A percentile compares a stretch with the other conserved stretches of the same genome.
These are phyloP conservation scores for Tenebrio molitor DNA, from an alignment of 1,140 invertebrate species.

Conservation along the genomic window DNA sequence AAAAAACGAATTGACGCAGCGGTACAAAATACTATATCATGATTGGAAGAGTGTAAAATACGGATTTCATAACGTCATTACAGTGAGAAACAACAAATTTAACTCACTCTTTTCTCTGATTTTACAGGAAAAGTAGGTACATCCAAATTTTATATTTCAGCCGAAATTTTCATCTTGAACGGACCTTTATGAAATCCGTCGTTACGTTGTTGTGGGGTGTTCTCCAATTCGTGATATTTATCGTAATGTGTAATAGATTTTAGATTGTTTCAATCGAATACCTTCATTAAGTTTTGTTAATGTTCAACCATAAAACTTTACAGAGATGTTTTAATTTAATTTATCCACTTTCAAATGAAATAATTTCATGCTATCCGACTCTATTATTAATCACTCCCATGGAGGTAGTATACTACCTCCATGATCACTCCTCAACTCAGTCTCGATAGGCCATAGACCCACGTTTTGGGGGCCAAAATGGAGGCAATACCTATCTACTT, in stretches of 20 bases:
- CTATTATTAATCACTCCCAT: too few relatives aligned
- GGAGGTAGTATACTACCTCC: too few relatives aligned
- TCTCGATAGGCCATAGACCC: too few relatives aligned
- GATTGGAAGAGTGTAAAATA: constrained; percentile 48
- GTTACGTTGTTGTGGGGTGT: constrained; percentile 59
- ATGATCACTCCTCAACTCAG: too few relatives aligned
- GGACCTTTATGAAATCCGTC: constrained; percentile 58
- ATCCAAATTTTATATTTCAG: constrained; percentile 10
- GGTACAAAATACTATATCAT: constrained; percentile 52
- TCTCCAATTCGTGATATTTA: constrained; percentile 66
- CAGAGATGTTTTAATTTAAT: constrained; percentile 66
- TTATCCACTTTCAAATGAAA: constrained; percentile 63
- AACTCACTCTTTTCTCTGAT: constrained; percentile 23
- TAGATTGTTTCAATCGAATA: constrained; percentile 66
- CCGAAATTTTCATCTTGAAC: constrained; percentile 18
- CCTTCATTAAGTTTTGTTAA: constrained; percentile 64
- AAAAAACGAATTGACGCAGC: constrained; percentile 49
- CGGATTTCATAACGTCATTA: constrained; percentile 55
- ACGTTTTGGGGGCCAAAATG: too few relatives aligned
- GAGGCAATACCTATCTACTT: too few relatives aligned
- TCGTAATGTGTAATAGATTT: constrained; percentile 66
- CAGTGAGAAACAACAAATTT: constrained; percentile 18
- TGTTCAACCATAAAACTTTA: constrained; percentile 66
- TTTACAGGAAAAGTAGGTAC: constrained; percentile 2
- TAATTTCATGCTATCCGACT: constrained; percentile 60